These are phyloP conservation scores for Nephila pilipes DNA, from an alignment of 1,140 invertebrate genomes.

Conservation along the genomic window DNA sequence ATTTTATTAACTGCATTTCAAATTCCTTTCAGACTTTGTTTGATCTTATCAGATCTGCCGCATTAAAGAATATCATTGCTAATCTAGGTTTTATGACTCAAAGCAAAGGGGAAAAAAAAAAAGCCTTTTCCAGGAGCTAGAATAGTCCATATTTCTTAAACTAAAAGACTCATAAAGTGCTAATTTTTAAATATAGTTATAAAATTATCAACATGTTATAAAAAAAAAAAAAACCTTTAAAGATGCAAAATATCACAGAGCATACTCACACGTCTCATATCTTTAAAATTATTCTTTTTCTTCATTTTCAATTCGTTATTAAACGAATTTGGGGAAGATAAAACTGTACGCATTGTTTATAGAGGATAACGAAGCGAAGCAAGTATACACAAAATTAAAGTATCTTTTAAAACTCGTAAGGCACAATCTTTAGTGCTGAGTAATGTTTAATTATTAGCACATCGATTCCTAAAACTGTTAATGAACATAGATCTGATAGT, in stretches of 20 bases:
- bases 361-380: neutral
- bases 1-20: too few relatives aligned
- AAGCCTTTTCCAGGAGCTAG: too few relatives aligned
- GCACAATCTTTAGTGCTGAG: neutral
- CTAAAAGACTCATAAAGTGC: too few relatives aligned
- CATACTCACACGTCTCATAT: conserved; percentile 8
- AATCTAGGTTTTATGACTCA: too few relatives aligned
- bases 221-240: too few relatives aligned
- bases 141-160: too few relatives aligned
- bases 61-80: too few relatives aligned
- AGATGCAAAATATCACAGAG: neutral
- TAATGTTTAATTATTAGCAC: conserved; percentile 10
- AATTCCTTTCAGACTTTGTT: too few relatives aligned
- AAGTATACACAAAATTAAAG: neutral
- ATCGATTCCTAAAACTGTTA: neutral
- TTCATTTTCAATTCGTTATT: conserved; percentile 35
- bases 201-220: neutral
- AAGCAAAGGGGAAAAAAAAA: too few relatives aligned
- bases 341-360: conserved; percentile 15
- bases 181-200: too few relatives aligned
- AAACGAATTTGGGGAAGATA: neutral
- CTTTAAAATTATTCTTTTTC: conserved; percentile 42
- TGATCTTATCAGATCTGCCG: too few relatives aligned
- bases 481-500: neutral
- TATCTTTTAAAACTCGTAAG: neutral